These are phyloP conservation scores for Caenorhabditis japonica DNA, from an alignment of 2,888 invertebrate species.

Conservation along the genomic window DNA sequence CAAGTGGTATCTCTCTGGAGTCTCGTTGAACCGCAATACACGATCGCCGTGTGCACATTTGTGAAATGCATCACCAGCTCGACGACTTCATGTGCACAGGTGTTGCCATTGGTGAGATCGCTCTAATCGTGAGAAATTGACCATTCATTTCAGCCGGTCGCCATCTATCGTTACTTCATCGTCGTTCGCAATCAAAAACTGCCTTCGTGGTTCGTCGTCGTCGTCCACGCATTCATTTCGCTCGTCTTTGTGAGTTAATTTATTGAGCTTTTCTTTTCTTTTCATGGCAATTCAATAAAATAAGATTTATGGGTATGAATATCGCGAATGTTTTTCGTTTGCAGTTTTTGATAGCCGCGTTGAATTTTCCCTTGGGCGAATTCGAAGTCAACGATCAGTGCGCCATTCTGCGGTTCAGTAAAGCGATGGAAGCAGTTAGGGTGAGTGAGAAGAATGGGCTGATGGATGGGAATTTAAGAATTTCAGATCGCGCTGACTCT, in stretches of 20 bases:
- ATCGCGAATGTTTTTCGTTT: constrained; percentile 8
- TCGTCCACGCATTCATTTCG: constrained; percentile 36
- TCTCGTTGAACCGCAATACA: constrained; percentile 30
- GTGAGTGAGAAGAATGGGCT: constrained; percentile 5
- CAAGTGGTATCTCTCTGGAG: constrained; percentile 37
- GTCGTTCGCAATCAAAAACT: constrained; percentile 45
- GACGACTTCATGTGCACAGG: constrained; percentile 49
- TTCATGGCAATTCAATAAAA: constrained; percentile 5
- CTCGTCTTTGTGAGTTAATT: constrained; percentile 33
- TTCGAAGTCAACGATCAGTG: constrained; percentile 50
- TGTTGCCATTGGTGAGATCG: constrained; percentile 35
- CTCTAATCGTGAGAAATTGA: constrained; percentile 18
- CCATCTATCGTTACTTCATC: constrained; percentile 51
- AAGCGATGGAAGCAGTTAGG: constrained; percentile 46
- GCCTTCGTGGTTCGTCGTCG: constrained; percentile 39
- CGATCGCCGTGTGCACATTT: constrained; percentile 41
- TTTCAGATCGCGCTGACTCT: constrained; percentile 44
- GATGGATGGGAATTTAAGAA: not conserved
- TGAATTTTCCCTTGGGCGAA: constrained; percentile 44
- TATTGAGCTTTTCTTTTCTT: constrained; percentile 4
- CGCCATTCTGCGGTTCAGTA: constrained; percentile 37
- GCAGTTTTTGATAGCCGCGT: constrained; percentile 37
- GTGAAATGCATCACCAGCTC: constrained; percentile 51
- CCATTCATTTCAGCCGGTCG: constrained; percentile 40
- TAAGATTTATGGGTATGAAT: not conserved